A percentile compares a stretch with the other conserved stretches of the same genome.
phyloP scores from a whole-genome alignment of 23 tunicate genomes.

The Halocynthia roretzi region DNA sequence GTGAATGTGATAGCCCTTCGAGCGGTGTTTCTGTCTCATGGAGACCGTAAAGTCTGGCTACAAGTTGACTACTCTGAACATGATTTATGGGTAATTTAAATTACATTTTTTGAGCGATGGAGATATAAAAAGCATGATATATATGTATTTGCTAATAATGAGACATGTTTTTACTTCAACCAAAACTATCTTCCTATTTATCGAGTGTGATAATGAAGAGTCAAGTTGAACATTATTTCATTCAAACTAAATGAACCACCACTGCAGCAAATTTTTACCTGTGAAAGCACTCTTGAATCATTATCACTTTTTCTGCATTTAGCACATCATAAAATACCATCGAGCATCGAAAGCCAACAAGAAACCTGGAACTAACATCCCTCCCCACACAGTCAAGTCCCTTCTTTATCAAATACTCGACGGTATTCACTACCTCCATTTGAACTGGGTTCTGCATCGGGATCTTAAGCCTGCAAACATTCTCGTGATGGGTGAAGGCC shows the following conservation, averaged over 20 bases:
- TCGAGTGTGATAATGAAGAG: too few species aligned
- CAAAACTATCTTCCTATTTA: not conserved
- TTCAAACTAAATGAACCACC: too few species aligned
- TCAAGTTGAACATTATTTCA: too few species aligned
- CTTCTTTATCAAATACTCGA: slow-evolving; percentile 89
- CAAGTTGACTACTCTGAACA: slow-evolving; percentile 96
- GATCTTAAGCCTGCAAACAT: slow-evolving; percentile 98
- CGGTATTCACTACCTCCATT: slow-evolving; percentile 92
- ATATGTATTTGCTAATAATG: not conserved
- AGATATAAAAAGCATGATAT: not conserved
- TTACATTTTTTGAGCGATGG: not conserved
- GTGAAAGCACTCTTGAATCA: not conserved
- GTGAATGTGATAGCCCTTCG: slow-evolving; percentile 90
- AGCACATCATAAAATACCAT: slow-evolving; percentile 95
- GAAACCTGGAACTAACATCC: slow-evolving; percentile 64
- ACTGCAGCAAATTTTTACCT: not conserved
- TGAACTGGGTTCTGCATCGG: slow-evolving; percentile 95
- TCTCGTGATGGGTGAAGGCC: slow-evolving; percentile 98
- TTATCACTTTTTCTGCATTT: not conserved
- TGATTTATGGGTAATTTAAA: slow-evolving; percentile 88
- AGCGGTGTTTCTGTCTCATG: slow-evolving; percentile 86
- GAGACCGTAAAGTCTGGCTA: slow-evolving; percentile 95
- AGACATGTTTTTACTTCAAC: not conserved
- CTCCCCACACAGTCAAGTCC: slow-evolving; percentile 89
- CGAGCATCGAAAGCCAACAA: slow-evolving; percentile 90